Conservation (phyloP, 2,797 vertebrate genomes). For the Ctenopoma kingsleyae region DNA sequence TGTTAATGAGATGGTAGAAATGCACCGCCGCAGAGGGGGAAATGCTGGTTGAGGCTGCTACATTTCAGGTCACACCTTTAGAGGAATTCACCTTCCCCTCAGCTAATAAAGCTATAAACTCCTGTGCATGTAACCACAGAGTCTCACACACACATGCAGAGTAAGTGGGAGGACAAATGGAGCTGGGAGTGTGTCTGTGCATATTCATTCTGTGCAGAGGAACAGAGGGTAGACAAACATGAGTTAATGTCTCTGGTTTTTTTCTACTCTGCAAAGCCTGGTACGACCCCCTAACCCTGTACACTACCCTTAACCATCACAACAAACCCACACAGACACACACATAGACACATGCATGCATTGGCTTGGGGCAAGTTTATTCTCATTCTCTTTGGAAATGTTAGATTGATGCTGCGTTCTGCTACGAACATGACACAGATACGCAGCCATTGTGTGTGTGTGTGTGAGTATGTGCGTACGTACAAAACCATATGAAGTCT, state of each 20-base stretch:
- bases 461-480: background rate
- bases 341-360: background rate
- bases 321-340: background rate
- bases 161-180: constrained; percentile 37
- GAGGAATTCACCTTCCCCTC: constrained; percentile 5
- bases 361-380: background rate
- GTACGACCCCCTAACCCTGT: background rate
- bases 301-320: no score
- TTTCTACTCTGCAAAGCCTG: constrained; percentile 1
- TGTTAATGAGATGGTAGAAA: constrained; percentile 14
- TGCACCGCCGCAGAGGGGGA: background rate
- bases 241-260: constrained; percentile 17
- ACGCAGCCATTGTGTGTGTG: background rate
- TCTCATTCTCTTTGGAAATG: no score
- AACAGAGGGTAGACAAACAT: constrained; percentile 31
- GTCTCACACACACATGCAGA: background rate
- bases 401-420: no score
- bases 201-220: constrained; percentile 40
- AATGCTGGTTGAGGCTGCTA: constrained; percentile 5
- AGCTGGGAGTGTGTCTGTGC: constrained; percentile 31
- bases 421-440: no score
- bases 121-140: background rate
- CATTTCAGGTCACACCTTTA: constrained; percentile 23
- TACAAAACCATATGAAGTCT: constrained; percentile 48
- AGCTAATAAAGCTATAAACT: constrained; percentile 22